These are phyloP conservation scores for Phalacrocorax aristotelis DNA, from an alignment of 2,113 vertebrate species.

Conservation along the genomic window DNA sequence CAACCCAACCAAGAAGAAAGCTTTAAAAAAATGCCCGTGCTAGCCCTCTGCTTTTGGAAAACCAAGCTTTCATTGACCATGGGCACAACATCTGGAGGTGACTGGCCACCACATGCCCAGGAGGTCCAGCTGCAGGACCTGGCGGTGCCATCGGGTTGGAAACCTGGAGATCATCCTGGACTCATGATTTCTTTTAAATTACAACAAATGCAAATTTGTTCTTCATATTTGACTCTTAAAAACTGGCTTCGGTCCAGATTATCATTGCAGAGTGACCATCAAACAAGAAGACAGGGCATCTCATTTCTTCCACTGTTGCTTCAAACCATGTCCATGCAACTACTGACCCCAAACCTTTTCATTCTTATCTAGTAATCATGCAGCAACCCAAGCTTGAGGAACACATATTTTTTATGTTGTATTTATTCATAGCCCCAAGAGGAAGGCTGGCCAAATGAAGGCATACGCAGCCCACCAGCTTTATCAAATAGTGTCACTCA, in stretches of 20 bases:
- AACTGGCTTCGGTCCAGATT: background rate
- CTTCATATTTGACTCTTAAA: background rate
- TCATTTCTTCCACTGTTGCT: background rate
- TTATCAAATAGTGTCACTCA: accelerated
- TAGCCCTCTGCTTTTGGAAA: background rate
- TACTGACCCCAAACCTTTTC: background rate
- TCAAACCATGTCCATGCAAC: background rate
- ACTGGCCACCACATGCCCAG: background rate
- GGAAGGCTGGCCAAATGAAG: background rate
- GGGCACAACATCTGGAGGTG: background rate
- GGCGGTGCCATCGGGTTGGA: background rate
- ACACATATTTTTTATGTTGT: background rate
- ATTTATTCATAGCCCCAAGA: background rate
- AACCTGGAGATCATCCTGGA: background rate
- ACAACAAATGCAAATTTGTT: background rate
- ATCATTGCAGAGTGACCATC: background rate
- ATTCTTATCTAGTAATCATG: background rate
- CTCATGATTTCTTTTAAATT: background rate
- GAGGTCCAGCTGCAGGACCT: background rate
- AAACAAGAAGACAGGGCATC: background rate
- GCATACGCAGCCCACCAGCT: background rate
- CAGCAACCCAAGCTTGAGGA: background rate
- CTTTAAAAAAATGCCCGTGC: background rate
- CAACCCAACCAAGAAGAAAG: background rate
- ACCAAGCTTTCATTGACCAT: background rate